Conservation (phyloP, 2,888 invertebrate species). For the Actias luna region DNA sequence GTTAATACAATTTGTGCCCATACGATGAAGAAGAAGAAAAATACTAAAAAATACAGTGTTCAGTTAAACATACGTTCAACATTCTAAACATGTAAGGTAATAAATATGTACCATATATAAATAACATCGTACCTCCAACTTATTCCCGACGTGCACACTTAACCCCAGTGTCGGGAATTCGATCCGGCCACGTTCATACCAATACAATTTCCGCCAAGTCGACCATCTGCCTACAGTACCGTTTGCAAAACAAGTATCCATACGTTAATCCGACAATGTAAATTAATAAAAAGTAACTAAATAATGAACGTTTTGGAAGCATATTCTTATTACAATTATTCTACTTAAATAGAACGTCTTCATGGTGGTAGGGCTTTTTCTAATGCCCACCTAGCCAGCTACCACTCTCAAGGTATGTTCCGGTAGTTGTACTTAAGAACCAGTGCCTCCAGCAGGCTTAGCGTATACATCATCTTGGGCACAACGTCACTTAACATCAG, state of each 20-base stretch:
- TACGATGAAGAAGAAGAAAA: too few relatives aligned
- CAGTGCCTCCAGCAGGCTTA: too few relatives aligned
- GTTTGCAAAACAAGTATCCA: conserved; percentile 36
- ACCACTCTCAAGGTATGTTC: too few relatives aligned
- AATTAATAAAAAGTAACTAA: neutral
- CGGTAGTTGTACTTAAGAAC: too few relatives aligned
- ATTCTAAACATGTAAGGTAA: neutral
- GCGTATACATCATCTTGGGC: too few relatives aligned
- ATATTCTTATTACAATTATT: neutral
- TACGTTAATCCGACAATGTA: conserved; percentile 55
- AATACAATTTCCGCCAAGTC: conserved; percentile 59
- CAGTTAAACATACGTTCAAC: neutral
- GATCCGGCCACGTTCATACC: conserved; percentile 54
- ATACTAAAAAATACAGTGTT: neutral
- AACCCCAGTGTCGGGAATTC: conserved; percentile 66
- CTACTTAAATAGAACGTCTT: too few relatives aligned
- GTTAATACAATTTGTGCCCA: too few relatives aligned
- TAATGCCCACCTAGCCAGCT: too few relatives aligned
- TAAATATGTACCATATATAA: neutral
- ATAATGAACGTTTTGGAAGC: neutral
- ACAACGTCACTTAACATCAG: too few relatives aligned
- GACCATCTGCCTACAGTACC: conserved; percentile 16
- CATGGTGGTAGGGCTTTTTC: neutral
- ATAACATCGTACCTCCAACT: too few relatives aligned
- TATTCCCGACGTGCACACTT: conserved; percentile 64